Conservation (phyloP, 2,888 invertebrate genomes). For the Drosophila pseudotakahashii region DNA sequence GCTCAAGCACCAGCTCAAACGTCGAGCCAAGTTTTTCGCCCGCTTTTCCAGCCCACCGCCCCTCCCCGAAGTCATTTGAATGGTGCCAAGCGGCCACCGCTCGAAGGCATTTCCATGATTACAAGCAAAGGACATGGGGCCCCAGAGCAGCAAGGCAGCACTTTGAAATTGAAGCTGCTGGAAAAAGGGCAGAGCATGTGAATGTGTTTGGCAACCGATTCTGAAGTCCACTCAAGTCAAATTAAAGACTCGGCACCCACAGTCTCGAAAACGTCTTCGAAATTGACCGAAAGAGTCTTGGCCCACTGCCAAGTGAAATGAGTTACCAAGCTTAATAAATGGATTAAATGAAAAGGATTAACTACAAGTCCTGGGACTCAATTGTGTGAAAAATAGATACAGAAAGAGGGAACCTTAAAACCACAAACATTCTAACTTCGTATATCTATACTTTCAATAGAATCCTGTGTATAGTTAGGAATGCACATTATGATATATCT, state of each 20-base stretch:
- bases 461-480: too few species aligned
- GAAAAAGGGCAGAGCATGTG: slow-evolving; percentile 14
- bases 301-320: not conserved
- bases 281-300: slow-evolving; percentile 12
- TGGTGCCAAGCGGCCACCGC: slow-evolving; percentile 51
- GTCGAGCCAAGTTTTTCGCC: slow-evolving; percentile 50
- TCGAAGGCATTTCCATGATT: slow-evolving; percentile 49
- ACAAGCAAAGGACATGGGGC: slow-evolving; percentile 24
- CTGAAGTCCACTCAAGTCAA: slow-evolving; percentile 48
- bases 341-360: slow-evolving; percentile 13
- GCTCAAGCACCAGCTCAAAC: slow-evolving; percentile 52
- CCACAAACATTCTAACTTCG: too few species aligned
- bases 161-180: slow-evolving; percentile 61
- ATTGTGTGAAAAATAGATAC: not conserved
- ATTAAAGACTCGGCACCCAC: slow-evolving; percentile 38
- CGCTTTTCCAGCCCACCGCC: slow-evolving; percentile 6
- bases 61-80: slow-evolving; percentile 40
- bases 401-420: not conserved
- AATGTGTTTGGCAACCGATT: slow-evolving; percentile 18
- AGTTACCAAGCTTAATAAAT: slow-evolving; percentile 3
- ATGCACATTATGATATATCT: too few species aligned
- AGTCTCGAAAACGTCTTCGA: slow-evolving; percentile 3
- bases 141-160: slow-evolving; percentile 18
- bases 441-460: too few species aligned
- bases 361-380: not conserved